phyloP scores from a whole-genome alignment of 1,140 invertebrate species.

The Wiebesia pumilae region DNA sequence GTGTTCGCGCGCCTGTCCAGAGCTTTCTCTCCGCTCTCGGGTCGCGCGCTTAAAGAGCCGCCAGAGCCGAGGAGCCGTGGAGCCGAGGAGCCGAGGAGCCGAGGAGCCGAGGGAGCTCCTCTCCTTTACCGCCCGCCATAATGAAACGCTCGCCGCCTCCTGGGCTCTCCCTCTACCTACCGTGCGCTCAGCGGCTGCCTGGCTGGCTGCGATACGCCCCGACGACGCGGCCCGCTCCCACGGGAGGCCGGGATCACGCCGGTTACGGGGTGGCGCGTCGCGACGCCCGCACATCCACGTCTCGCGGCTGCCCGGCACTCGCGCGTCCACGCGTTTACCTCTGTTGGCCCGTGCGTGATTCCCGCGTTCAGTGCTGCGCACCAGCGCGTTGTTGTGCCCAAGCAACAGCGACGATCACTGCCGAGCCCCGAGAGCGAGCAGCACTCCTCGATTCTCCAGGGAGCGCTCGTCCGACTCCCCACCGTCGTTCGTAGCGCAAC shows the following conservation, averaged over 20 bases:
- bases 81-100: too few relatives aligned
- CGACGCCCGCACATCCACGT: neutral
- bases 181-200: neutral
- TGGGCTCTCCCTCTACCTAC: neutral
- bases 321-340: neutral
- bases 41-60: neutral
- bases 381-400: neutral
- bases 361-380: neutral
- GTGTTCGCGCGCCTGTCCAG: neutral
- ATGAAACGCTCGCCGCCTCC: neutral
- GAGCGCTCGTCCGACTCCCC: neutral
- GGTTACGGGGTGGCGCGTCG: neutral
- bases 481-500: neutral
- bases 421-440: neutral
- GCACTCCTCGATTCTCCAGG: neutral
- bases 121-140: neutral
- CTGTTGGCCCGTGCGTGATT: neutral
- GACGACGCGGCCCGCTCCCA: neutral
- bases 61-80: too few relatives aligned
- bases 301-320: neutral
- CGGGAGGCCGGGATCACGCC: neutral
- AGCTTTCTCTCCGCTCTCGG: neutral
- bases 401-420: conserved; percentile 8
- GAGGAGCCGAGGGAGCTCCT: too few relatives aligned
- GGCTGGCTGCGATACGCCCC: too few relatives aligned